Percentiles rank a stretch among this genome's conserved stretches.
phyloP scores from a whole-genome alignment of 2,888 invertebrate species.

The Ethmia dodecea region DNA sequence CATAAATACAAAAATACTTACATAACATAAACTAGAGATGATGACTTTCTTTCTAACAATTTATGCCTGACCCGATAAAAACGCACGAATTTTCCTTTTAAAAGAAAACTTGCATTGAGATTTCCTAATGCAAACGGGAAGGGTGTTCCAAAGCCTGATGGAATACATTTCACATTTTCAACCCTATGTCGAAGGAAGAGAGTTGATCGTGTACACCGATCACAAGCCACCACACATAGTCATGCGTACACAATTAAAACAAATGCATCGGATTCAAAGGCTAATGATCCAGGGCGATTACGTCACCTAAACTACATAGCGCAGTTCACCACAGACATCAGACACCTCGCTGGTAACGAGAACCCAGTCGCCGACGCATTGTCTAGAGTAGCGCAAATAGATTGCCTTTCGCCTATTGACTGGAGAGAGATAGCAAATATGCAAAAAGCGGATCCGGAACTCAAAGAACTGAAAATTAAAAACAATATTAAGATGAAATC shows the following conservation, averaged over 20 bases:
- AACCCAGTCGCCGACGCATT: neutral
- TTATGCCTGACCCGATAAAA: too few species aligned
- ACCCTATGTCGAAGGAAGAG: neutral
- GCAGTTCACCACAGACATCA: conserved; percentile 7
- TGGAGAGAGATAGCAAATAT: neutral
- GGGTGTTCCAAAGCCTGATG: too few species aligned
- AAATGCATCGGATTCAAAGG: too few species aligned
- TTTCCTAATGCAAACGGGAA: too few species aligned
- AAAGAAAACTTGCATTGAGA: too few species aligned
- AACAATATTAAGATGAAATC: neutral
- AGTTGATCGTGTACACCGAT: neutral
- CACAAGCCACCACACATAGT: too few species aligned
- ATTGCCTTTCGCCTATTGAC: neutral
- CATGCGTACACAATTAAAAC: neutral
- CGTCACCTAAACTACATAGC: conserved; percentile 6
- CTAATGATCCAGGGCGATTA: conserved; percentile 3
- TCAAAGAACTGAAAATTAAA: neutral
- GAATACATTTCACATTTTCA: neutral
- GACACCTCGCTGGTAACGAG: conserved; percentile 1
- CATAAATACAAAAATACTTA: too few species aligned
- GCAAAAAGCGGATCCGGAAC: neutral
- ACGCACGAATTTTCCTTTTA: too few species aligned
- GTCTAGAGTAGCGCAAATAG: conserved; percentile 5
- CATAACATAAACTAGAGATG: too few species aligned
- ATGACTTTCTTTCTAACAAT: too few species aligned